These are phyloP conservation scores for Hucho hucho DNA, from an alignment of 2,113 vertebrate genomes.

Conservation along the genomic window DNA sequence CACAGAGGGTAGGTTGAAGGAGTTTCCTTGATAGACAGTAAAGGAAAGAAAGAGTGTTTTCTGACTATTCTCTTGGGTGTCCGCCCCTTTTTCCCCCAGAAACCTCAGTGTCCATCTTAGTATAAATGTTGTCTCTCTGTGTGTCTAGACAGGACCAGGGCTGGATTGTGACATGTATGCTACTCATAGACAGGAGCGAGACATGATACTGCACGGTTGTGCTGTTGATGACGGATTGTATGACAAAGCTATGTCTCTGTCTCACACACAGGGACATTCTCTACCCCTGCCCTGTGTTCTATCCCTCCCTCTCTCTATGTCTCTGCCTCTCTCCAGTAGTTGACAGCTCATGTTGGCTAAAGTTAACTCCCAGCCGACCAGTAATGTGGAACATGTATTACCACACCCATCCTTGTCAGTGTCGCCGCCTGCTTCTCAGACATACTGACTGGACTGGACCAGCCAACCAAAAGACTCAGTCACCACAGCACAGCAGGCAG, in stretches of 20 bases:
- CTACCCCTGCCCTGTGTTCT: constrained; percentile 16
- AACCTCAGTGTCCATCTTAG: constrained; percentile 22
- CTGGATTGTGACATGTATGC: constrained; percentile 38
- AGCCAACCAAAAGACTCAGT: constrained; percentile 45
- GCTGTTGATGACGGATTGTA: constrained; percentile 45
- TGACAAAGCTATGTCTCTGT: constrained; percentile 44
- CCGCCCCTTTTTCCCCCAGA: not conserved
- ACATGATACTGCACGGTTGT: constrained; percentile 28
- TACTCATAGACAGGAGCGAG: constrained; percentile 45
- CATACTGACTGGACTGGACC: constrained; percentile 24
- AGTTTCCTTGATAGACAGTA: not conserved
- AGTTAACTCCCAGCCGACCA: constrained; percentile 65
- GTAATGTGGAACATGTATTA: constrained; percentile 63
- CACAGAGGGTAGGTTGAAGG: not conserved
- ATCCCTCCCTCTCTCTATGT: constrained; percentile 46
- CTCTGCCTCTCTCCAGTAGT: constrained; percentile 34
- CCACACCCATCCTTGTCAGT: constrained; percentile 59
- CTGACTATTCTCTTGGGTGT: not conserved
- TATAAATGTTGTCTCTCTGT: not conserved
- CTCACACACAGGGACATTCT: constrained; percentile 36
- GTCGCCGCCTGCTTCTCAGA: constrained; percentile 42
- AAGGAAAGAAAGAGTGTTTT: not conserved
- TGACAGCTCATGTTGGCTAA: constrained; percentile 63
- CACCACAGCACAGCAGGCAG: constrained; percentile 23
- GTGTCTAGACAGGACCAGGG: constrained; percentile 44